These are phyloP conservation scores for Bombus superbus DNA, from an alignment of 1,140 invertebrate species.

Conservation along the genomic window DNA sequence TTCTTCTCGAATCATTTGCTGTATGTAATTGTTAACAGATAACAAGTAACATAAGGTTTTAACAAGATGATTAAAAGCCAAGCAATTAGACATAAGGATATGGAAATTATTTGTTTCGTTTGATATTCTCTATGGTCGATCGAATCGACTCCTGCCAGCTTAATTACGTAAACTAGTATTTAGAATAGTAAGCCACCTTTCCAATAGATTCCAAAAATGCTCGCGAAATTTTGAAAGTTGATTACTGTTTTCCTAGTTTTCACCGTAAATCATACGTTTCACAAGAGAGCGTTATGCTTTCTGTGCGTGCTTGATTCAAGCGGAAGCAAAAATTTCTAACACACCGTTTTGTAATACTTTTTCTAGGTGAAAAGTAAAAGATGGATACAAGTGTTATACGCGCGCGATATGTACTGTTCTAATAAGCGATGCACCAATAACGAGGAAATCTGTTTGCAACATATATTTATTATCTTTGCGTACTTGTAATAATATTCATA, in stretches of 20 bases:
- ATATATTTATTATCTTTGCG: too few relatives aligned
- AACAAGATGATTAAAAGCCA: not conserved
- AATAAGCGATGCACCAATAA: too few relatives aligned
- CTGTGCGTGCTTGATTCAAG: constrained; percentile 1
- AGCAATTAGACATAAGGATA: not conserved
- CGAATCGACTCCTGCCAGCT: not conserved
- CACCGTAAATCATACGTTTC: constrained; percentile 27
- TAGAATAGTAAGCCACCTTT: not conserved
- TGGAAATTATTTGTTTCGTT: not conserved
- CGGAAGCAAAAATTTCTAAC: constrained; percentile 27
- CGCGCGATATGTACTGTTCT: not conserved
- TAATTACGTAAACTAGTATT: not conserved
- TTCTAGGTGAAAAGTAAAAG: not conserved
- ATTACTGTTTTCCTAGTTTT: constrained; percentile 26
- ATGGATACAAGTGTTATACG: not conserved
- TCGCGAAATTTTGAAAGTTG: constrained; percentile 30
- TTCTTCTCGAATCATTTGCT: too few relatives aligned
- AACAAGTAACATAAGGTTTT: too few relatives aligned
- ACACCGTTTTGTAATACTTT: not conserved
- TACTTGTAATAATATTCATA: too few relatives aligned
- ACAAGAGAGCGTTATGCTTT: not conserved
- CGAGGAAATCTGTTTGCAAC: not conserved
- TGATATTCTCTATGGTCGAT: too few relatives aligned
- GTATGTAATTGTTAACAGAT: too few relatives aligned
- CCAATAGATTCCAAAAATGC: not conserved